These are phyloP conservation scores for Acrobasis repandana DNA, from an alignment of 2,888 invertebrate species.

Conservation along the genomic window DNA sequence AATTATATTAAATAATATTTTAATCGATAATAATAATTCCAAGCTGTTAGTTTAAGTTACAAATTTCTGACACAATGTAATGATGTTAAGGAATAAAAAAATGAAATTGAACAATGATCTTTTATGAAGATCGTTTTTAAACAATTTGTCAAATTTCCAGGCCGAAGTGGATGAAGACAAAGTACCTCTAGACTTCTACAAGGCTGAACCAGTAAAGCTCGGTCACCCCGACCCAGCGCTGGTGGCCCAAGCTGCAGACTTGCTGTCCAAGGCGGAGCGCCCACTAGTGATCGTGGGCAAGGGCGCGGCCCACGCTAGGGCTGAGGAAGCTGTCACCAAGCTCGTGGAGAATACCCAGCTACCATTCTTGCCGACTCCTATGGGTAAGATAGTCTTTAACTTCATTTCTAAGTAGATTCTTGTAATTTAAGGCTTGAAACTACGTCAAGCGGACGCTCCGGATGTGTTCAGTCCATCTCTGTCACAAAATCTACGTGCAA, in stretches of 20 bases:
- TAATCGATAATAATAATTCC: no score
- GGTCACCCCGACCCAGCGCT: constrained; percentile 87
- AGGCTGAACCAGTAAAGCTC: constrained; percentile 84
- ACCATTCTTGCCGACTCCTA: constrained; percentile 97
- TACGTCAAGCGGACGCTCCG: no score
- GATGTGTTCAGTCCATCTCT: no score
- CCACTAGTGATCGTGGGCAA: constrained; percentile 96
- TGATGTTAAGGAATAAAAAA: no score
- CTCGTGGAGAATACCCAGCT: constrained; percentile 88
- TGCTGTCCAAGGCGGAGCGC: constrained; percentile 87
- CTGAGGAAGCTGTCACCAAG: constrained; percentile 87
- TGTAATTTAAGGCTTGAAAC: no score
- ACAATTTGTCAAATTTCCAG: constrained; percentile 42
- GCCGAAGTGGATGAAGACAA: constrained; percentile 68
- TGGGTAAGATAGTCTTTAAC: constrained; percentile 84
- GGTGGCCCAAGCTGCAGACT: constrained; percentile 87
- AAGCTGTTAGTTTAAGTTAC: no score
- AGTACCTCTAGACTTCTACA: constrained; percentile 72
- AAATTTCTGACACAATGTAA: no score
- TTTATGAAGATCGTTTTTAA: neutral
- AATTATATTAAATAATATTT: no score
- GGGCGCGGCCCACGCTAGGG: constrained; percentile 91
- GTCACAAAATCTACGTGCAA: no score
- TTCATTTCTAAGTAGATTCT: no score
- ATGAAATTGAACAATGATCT: no score